phyloP scores from a whole-genome alignment of 2,797 vertebrate species.

The Catharus ustulatus region DNA sequence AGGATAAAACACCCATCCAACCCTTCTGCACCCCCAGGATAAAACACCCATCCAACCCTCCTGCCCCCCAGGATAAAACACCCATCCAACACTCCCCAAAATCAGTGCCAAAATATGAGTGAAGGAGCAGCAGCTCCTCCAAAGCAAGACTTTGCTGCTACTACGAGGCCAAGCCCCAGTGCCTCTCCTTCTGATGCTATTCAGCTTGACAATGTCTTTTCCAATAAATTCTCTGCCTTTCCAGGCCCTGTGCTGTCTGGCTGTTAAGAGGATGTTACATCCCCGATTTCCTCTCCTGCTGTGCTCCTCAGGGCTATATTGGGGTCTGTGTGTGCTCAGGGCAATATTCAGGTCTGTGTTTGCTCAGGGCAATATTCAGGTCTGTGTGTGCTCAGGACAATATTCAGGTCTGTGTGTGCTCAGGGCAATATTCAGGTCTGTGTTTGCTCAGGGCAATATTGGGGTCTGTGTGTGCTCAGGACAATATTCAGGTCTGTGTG shows the following conservation, averaged over 20 bases:
- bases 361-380: neutral
- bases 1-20: too few relatives aligned
- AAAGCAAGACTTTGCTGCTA: neutral
- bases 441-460: too few relatives aligned
- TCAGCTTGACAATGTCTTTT: neutral
- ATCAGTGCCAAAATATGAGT: fast-evolving
- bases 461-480: too few relatives aligned
- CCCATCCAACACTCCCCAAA: neutral
- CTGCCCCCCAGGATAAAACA: neutral
- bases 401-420: too few relatives aligned
- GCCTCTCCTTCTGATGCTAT: neutral
- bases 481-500: fast-evolving
- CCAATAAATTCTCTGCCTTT: neutral
- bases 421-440: too few relatives aligned
- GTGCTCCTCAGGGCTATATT: neutral
- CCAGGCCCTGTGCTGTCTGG: neutral
- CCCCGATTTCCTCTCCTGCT: fast-evolving
- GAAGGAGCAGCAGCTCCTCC: neutral
- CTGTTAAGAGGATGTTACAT: neutral
- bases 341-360: fast-evolving
- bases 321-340: too few relatives aligned
- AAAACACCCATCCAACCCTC: neutral
- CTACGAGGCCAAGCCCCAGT: fast-evolving
- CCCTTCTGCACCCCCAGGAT: neutral
- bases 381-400: too few relatives aligned